These are phyloP conservation scores for Drosophila orena DNA, from an alignment of 1,140 invertebrate species.

Conservation along the genomic window DNA sequence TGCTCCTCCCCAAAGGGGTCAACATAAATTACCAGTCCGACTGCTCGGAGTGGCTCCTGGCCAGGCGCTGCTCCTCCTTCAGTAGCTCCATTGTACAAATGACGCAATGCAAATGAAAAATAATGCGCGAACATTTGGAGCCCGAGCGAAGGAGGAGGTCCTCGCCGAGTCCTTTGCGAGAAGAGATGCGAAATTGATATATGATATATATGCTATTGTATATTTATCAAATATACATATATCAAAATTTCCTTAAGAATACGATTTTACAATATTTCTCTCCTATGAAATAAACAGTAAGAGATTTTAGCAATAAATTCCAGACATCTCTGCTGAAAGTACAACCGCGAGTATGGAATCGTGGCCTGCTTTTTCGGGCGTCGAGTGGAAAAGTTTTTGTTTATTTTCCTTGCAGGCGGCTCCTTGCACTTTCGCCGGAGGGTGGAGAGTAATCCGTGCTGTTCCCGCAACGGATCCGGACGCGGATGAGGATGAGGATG, in stretches of 20 bases:
- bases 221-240: too few species aligned
- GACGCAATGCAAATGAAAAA: slow-evolving; percentile 75
- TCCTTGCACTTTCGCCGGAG: slow-evolving; percentile 13
- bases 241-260: too few species aligned
- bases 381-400: slow-evolving; percentile 50
- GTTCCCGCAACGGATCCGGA: slow-evolving; percentile 14
- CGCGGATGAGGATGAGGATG: not conserved
- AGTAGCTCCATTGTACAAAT: slow-evolving; percentile 36
- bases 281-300: too few species aligned
- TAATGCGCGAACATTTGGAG: slow-evolving; percentile 55
- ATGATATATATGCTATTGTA: too few species aligned
- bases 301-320: not conserved
- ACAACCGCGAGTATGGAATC: slow-evolving; percentile 17
- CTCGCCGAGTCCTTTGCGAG: not conserved
- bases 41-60: slow-evolving; percentile 48
- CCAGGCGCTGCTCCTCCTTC: not conserved
- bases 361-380: slow-evolving; percentile 21
- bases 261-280: too few species aligned
- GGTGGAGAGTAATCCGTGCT: slow-evolving; percentile 12
- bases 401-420: slow-evolving; percentile 26
- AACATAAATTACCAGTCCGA: slow-evolving; percentile 58
- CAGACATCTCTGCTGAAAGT: slow-evolving; percentile 7
- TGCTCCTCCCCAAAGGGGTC: slow-evolving; percentile 45
- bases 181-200: slow-evolving; percentile 8
- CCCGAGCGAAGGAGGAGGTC: not conserved